phyloP scores from a whole-genome alignment of 2,888 invertebrate genomes.

The Bhutanitis thaidina region DNA sequence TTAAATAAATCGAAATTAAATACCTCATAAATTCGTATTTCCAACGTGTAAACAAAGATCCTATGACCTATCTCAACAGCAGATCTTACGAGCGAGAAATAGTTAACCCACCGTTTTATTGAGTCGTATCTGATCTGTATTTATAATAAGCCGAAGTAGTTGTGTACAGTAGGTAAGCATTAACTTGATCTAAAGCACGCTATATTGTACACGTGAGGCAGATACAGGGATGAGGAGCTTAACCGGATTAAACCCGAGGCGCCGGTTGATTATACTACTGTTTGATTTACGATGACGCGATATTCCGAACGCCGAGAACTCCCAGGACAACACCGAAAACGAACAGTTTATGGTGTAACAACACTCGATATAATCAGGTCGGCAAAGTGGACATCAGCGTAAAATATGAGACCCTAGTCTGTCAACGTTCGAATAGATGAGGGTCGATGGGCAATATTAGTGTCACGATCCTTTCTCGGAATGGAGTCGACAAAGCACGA shows the following conservation, averaged over 20 bases:
- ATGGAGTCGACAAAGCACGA: too few species aligned
- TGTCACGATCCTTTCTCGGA: slow-evolving; percentile 32
- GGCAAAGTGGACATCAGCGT: slow-evolving; percentile 45
- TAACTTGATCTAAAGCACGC: slow-evolving; percentile 46
- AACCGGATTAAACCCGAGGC: slow-evolving; percentile 66
- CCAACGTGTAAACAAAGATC: slow-evolving; percentile 50
- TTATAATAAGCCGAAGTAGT: slow-evolving; percentile 33
- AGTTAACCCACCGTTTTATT: slow-evolving; percentile 51
- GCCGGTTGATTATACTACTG: slow-evolving; percentile 70
- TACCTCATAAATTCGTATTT: slow-evolving; percentile 36
- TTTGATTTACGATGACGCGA: slow-evolving; percentile 76
- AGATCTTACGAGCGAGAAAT: slow-evolving; percentile 49
- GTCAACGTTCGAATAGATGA: slow-evolving; percentile 54
- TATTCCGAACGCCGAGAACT: slow-evolving; percentile 31
- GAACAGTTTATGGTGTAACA: slow-evolving; percentile 65
- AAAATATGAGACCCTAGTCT: slow-evolving; percentile 60
- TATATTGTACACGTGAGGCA: slow-evolving; percentile 64
- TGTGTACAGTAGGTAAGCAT: slow-evolving; percentile 33
- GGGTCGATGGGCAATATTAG: slow-evolving; percentile 37
- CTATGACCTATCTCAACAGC: too few species aligned
- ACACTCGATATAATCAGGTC: slow-evolving; percentile 57
- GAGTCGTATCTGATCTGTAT: slow-evolving; percentile 43
- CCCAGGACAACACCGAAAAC: slow-evolving; percentile 40
- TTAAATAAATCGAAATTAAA: too few species aligned
- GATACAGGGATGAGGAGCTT: slow-evolving; percentile 67